Percentiles rank a stretch among this genome's conserved stretches.
Evolutionary conservation across 2,797 vertebrate species (phyloP).

Genomic region (Acrossocheilus wenchowensis): DNA sequence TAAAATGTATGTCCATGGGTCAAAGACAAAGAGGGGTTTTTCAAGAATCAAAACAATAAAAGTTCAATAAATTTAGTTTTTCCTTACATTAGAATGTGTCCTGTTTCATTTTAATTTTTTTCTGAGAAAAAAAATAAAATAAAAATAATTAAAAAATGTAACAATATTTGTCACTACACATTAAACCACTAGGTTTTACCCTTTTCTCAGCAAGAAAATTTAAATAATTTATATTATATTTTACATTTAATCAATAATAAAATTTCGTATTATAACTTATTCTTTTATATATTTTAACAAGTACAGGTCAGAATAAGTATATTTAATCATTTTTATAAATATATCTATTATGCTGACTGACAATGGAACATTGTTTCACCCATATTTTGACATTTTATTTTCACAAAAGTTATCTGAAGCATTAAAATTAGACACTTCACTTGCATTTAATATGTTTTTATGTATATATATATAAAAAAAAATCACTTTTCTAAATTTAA

Average conservation of each 20-base stretch:
- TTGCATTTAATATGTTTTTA: neutral
- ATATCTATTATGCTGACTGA: neutral
- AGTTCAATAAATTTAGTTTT: neutral
- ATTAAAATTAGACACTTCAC: neutral
- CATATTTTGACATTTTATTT: neutral
- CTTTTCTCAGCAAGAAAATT: neutral
- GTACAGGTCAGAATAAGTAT: neutral
- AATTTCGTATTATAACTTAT: neutral
- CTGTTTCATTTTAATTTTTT: neutral
- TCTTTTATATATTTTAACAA: neutral
- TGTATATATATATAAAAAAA: neutral
- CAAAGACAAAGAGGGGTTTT: neutral
- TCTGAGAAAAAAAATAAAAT: neutral
- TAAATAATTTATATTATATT: neutral
- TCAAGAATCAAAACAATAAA: neutral
- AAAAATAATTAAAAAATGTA: too few relatives aligned
- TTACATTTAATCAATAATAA: neutral
- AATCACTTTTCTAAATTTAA: neutral
- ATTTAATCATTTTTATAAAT: neutral
- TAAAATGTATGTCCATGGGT: neutral
- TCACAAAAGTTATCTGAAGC: neutral
- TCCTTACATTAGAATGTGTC: neutral
- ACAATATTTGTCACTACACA: too few relatives aligned
- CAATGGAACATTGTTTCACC: neutral
- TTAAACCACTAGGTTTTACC: neutral